Evolutionary conservation across 53 echinoderm and acorn worm species (phyloP).

Genomic region (Henricia sp.): DNA sequence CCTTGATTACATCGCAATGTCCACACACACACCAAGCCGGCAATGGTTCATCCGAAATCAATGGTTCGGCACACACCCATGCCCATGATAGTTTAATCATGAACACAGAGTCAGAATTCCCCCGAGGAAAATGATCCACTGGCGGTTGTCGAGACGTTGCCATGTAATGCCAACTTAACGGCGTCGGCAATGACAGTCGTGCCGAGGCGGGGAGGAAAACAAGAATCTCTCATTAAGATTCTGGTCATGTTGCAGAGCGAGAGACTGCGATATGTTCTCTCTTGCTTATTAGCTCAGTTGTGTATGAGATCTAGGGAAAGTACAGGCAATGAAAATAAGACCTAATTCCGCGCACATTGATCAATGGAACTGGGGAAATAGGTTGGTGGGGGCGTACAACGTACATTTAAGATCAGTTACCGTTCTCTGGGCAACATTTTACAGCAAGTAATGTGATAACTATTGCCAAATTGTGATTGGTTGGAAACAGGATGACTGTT

Average conservation of each 20-base stretch:
- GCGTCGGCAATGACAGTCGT: not conserved
- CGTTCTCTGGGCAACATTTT: too few relatives aligned
- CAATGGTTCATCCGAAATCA: conserved; percentile 17
- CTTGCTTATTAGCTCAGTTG: too few relatives aligned
- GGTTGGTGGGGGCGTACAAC: too few relatives aligned
- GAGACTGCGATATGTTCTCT: too few relatives aligned
- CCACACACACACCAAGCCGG: not conserved
- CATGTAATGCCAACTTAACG: conserved; percentile 8
- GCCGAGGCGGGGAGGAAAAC: not conserved
- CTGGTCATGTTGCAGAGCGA: conserved; percentile 39
- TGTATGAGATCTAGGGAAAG: too few relatives aligned
- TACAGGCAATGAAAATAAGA: too few relatives aligned
- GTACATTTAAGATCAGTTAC: too few relatives aligned
- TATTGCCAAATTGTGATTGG: too few relatives aligned
- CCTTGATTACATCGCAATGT: conserved; percentile 15
- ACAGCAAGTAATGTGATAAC: too few relatives aligned
- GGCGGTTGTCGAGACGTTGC: conserved; percentile 38
- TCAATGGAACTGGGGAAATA: too few relatives aligned
- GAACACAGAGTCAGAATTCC: not conserved
- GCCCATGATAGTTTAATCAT: not conserved
- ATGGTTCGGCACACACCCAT: conserved; percentile 34
- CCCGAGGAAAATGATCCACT: not conserved
- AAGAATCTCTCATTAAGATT: conserved; percentile 36
- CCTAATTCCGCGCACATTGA: too few relatives aligned
- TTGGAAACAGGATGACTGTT: too few relatives aligned